phyloP scores from a whole-genome alignment of 2,888 invertebrate genomes.

The Catocala nupta region DNA sequence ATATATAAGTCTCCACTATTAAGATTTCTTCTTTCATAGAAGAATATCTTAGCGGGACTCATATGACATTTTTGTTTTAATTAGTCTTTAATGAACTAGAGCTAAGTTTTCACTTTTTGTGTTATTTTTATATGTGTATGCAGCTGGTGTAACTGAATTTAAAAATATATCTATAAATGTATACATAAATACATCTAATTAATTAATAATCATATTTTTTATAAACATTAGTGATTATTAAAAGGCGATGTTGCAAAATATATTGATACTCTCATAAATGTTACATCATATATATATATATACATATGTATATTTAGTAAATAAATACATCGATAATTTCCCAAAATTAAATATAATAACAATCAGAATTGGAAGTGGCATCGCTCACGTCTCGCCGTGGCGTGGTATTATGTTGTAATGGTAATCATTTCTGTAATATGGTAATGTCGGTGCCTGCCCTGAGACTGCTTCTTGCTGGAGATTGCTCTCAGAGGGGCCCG shows the following conservation, averaged over 20 bases:
- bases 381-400: slow-evolving; percentile 34
- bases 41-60: slow-evolving; percentile 43
- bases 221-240: no score
- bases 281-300: not conserved
- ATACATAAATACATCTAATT: no score
- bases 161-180: not conserved
- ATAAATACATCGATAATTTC: not conserved
- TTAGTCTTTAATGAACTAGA: not conserved
- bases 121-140: not conserved
- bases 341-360: slow-evolving; percentile 17
- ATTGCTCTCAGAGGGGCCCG: slow-evolving; percentile 64
- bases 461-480: slow-evolving; percentile 64
- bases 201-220: no score
- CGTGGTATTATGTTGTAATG: slow-evolving; percentile 68
- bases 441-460: slow-evolving; percentile 64
- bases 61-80: slow-evolving; percentile 41
- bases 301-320: not conserved
- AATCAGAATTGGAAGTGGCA: slow-evolving; percentile 32
- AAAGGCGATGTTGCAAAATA: no score
- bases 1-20: slow-evolving; percentile 55
- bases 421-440: slow-evolving; percentile 76
- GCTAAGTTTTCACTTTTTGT: slow-evolving; percentile 1
- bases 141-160: no score
- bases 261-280: no score
- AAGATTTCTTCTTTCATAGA: slow-evolving; percentile 61